Conservation (phyloP, 2,113 vertebrate species). For the Anguilla japonica region DNA sequence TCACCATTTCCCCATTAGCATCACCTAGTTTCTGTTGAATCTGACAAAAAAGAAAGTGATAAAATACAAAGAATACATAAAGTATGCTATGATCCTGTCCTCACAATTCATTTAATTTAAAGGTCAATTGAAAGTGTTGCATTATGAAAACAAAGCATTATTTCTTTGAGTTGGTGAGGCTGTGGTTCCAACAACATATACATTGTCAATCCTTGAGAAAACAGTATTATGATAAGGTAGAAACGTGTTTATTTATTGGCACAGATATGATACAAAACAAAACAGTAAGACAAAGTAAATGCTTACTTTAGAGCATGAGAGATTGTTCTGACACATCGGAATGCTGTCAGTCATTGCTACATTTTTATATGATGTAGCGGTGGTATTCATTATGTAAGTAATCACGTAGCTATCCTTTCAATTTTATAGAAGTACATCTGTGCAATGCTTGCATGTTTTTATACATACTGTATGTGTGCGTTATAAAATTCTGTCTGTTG, state of each 20-base stretch:
- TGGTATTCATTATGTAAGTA: not conserved
- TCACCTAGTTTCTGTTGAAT: not conserved
- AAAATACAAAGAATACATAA: not conserved
- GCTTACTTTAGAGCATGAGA: not conserved
- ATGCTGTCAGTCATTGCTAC: not conserved
- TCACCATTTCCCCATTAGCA: not conserved
- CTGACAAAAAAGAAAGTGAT: not conserved
- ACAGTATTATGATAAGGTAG: too few relatives aligned
- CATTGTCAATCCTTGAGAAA: not conserved
- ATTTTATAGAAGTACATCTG: not conserved
- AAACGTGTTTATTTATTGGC: too few relatives aligned
- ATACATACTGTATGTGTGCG: not conserved
- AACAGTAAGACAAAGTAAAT: not conserved
- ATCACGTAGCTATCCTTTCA: not conserved
- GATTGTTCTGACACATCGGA: not conserved
- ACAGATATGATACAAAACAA: not conserved
- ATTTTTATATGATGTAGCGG: not conserved
- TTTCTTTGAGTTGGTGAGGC: too few relatives aligned
- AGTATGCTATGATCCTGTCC: too few relatives aligned
- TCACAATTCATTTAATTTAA: not conserved
- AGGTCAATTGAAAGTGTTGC: not conserved
- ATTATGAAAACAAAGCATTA: too few relatives aligned
- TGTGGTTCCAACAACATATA: not conserved
- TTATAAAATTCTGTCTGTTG: constrained; percentile 14
- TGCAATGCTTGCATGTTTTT: not conserved